Percentiles rank a stretch among this genome's conserved stretches.
phyloP scores from a whole-genome alignment of 2,797 vertebrate species.

The Halcyon chelicuti region DNA sequence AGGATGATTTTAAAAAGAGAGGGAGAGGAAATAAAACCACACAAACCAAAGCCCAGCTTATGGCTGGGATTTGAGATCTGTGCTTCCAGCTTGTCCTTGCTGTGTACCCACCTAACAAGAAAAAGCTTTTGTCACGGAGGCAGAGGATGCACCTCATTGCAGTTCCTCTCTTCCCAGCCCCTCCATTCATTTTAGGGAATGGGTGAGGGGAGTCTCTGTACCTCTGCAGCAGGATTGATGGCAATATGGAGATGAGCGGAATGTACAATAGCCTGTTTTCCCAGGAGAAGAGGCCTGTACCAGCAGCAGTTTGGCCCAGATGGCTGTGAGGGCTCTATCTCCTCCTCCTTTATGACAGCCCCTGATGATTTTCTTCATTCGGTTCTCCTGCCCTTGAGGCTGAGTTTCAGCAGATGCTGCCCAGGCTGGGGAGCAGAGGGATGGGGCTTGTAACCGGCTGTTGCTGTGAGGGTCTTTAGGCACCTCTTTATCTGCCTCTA shows the following conservation, averaged over 20 bases:
- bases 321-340: not conserved
- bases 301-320: not conserved
- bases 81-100: not conserved
- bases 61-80: not conserved
- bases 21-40: not conserved
- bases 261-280: not conserved
- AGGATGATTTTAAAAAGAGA: not conserved
- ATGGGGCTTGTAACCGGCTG: not conserved
- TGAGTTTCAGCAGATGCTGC: not conserved
- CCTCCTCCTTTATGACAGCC: not conserved
- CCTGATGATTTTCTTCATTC: not conserved
- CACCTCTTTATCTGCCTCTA: not conserved
- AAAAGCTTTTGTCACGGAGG: not conserved
- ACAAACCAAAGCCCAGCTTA: not conserved
- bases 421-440: not conserved
- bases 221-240: not conserved
- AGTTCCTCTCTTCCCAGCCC: not conserved
- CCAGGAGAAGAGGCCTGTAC: not conserved
- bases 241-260: not conserved
- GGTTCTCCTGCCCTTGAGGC: not conserved
- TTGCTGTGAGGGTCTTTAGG: not conserved
- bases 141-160: not conserved
- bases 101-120: not conserved
- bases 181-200: not conserved
- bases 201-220: not conserved